A percentile compares a stretch with the other conserved stretches of the same genome.
Evolutionary conservation across 2,888 invertebrate genomes (phyloP).

Genomic region (Lysandra coridon): DNA sequence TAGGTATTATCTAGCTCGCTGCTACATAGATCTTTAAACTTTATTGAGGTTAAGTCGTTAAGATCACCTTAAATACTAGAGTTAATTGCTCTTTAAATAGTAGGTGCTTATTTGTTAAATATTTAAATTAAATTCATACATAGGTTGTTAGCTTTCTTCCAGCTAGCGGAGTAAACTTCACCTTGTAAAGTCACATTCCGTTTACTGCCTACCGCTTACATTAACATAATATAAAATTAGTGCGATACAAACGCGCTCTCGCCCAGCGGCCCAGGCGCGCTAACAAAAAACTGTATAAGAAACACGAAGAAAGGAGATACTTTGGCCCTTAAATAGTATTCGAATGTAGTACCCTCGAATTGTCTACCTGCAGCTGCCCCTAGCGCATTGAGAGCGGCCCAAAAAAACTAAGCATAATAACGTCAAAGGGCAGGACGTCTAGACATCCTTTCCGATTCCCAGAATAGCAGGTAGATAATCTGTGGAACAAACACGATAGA

Average conservation of each 20-base stretch:
- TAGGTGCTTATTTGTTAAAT: background rate
- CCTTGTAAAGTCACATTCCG: conserved; percentile 41
- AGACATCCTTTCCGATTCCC: conserved; percentile 68
- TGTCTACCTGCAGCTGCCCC: conserved; percentile 68
- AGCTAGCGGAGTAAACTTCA: conserved; percentile 38
- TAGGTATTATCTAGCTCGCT: background rate
- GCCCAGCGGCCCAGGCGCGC: conserved; percentile 36
- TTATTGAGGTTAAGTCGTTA: background rate
- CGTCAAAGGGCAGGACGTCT: conserved; percentile 75
- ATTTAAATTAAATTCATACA: background rate
- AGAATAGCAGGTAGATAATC: conserved; percentile 70
- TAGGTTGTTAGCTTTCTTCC: conserved; percentile 34
- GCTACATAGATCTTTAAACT: background rate
- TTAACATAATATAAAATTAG: conserved; percentile 34
- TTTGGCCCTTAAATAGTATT: conserved; percentile 55
- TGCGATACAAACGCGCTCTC: background rate
- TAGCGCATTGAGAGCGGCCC: conserved; percentile 65
- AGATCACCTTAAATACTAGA: background rate
- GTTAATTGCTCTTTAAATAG: background rate
- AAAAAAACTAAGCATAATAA: conserved; percentile 71
- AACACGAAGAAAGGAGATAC: conserved; percentile 52
- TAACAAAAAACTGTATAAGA: conserved; percentile 45
- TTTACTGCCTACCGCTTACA: conserved; percentile 37
- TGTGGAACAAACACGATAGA: conserved; percentile 36
- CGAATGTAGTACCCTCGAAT: conserved; percentile 44